These are phyloP conservation scores for Daphoenositta chrysoptera DNA, from an alignment of 2,113 vertebrate species.

Conservation along the genomic window DNA sequence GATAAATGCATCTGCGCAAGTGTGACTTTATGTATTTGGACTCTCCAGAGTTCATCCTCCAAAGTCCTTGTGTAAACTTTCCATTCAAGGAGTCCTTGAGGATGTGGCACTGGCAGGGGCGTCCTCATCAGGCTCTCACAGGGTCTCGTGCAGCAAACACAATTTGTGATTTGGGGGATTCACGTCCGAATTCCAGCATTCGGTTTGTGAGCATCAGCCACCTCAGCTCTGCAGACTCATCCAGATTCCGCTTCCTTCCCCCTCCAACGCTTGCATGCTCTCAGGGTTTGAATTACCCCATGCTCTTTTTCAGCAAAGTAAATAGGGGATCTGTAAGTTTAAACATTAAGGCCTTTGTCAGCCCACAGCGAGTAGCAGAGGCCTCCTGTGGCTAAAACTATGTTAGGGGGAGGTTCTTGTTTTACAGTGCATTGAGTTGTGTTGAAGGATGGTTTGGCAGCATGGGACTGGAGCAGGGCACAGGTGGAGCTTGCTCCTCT, in stretches of 20 bases:
- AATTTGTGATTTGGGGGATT: rapidly evolving
- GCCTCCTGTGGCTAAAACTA: neutral
- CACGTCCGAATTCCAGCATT: rapidly evolving
- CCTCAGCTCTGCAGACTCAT: neutral
- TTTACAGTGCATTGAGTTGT: neutral
- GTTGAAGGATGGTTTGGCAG: neutral
- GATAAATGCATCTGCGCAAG: neutral
- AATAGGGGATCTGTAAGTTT: neutral
- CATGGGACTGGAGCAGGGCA: neutral
- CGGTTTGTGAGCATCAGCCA: rapidly evolving
- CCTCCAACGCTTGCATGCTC: neutral
- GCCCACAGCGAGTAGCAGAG: neutral
- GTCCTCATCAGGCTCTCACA: rapidly evolving
- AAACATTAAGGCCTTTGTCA: conserved; percentile 45
- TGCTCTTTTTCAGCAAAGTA: neutral
- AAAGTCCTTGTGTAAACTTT: neutral
- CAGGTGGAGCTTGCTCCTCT: neutral
- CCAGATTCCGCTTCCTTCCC: neutral
- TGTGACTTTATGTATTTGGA: neutral
- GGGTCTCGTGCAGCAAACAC: rapidly evolving
- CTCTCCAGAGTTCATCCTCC: neutral
- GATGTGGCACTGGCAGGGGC: rapidly evolving
- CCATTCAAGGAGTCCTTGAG: neutral
- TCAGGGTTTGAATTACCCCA: neutral
- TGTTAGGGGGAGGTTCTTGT: neutral